Evolutionary conservation across 2,113 vertebrate genomes (phyloP).

Genomic region (Neofelis nebulosa): DNA sequence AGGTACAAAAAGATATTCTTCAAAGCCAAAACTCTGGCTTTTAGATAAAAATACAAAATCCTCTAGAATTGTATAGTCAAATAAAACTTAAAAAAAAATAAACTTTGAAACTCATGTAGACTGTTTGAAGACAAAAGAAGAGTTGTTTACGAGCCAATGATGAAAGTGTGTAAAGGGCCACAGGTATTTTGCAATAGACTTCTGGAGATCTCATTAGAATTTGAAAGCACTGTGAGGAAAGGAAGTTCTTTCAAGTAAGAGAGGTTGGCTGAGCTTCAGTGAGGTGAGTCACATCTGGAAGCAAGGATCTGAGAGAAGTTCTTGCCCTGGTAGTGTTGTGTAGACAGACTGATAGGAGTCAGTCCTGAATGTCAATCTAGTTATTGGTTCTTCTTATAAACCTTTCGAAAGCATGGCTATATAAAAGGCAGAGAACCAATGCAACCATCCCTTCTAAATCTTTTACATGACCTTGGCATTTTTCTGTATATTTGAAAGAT

Average conservation of each 20-base stretch:
- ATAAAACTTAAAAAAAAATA: not conserved
- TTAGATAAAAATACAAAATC: constrained; percentile 20
- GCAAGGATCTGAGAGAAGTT: not conserved
- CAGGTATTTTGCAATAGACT: constrained; percentile 47
- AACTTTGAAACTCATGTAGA: constrained; percentile 34
- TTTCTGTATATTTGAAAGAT: not conserved
- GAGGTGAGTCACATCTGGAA: constrained; percentile 30
- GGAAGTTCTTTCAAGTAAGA: constrained; percentile 45
- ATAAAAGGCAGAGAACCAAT: not conserved
- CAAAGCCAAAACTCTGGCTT: not conserved
- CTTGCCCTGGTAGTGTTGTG: not conserved
- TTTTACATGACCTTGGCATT: not conserved
- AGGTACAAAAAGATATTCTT: not conserved
- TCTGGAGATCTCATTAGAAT: constrained; percentile 62
- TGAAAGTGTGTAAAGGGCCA: constrained; percentile 42
- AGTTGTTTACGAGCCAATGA: constrained; percentile 47
- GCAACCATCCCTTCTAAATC: not conserved
- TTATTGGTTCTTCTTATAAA: not conserved
- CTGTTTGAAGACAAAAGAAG: constrained; percentile 68
- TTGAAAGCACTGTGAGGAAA: constrained; percentile 51
- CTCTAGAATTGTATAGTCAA: not conserved
- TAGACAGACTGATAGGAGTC: constrained; percentile 23
- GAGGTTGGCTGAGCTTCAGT: constrained; percentile 27
- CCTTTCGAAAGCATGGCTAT: not conserved
- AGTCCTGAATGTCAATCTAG: accelerated